These are phyloP conservation scores for Pyrgilauda ruficollis DNA, from an alignment of 2,113 vertebrate genomes.

Conservation along the genomic window DNA sequence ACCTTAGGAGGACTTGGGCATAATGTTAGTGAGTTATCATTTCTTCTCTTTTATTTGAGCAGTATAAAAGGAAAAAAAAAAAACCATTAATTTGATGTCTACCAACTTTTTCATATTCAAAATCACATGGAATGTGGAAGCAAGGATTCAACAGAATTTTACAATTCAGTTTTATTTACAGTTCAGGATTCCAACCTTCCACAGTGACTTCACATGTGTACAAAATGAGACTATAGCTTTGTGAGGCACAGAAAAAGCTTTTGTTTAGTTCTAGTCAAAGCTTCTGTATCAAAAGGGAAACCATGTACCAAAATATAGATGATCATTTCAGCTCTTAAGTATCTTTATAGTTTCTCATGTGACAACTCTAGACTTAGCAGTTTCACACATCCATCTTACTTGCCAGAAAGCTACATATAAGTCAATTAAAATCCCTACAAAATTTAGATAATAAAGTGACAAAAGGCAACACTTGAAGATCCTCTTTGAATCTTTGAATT, in stretches of 20 bases:
- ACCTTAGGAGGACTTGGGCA: background rate
- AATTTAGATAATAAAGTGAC: background rate
- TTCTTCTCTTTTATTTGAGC: background rate
- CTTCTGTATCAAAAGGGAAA: background rate
- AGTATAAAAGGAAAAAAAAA: background rate
- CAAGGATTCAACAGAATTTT: background rate
- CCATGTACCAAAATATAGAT: fast-evolving
- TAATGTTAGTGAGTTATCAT: background rate
- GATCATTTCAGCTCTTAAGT: background rate
- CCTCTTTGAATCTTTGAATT: background rate
- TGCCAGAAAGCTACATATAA: background rate
- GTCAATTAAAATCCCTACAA: background rate
- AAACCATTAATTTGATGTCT: background rate
- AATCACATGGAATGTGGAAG: background rate
- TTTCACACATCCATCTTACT: background rate
- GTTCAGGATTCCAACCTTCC: background rate
- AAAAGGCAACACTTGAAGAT: background rate
- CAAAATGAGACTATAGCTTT: background rate
- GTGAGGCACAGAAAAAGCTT: background rate
- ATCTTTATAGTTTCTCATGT: background rate
- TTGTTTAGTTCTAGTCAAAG: background rate
- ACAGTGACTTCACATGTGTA: background rate
- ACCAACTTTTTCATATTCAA: background rate
- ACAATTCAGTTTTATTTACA: background rate
- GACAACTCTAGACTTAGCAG: background rate